Percentiles rank a stretch among this genome's conserved stretches.
phyloP scores from a whole-genome alignment of 2,797 vertebrate genomes.

The Mallotus villosus region DNA sequence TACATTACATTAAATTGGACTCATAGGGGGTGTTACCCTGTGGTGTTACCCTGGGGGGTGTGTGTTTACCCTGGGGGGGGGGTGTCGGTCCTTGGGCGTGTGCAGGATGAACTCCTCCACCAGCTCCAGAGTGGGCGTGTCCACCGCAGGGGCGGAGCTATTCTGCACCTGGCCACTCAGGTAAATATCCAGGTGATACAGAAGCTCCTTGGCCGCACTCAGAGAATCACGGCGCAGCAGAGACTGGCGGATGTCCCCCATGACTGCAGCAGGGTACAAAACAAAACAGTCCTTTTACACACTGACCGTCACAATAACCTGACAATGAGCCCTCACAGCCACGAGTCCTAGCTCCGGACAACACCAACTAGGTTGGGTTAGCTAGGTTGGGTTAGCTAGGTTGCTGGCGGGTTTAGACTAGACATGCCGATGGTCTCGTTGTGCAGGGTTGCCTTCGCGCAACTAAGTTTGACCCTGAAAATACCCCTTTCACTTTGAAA shows the following conservation, averaged over 20 bases:
- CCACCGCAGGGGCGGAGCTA: constrained; percentile 80
- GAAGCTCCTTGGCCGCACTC: constrained; percentile 92
- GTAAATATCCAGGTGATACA: constrained; percentile 96
- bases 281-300: too few species aligned
- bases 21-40: background rate
- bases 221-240: constrained; percentile 91
- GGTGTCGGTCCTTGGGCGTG: constrained; percentile 85
- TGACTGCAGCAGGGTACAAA: constrained; percentile 53
- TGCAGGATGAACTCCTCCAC: constrained; percentile 96
- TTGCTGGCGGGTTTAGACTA: too few species aligned
- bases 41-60: background rate
- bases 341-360: too few species aligned
- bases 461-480: too few species aligned
- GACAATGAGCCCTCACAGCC: too few species aligned
- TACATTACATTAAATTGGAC: too few species aligned
- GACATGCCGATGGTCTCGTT: too few species aligned
- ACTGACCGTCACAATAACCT: too few species aligned
- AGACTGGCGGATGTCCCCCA: constrained; percentile 94
- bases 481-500: background rate
- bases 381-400: too few species aligned
- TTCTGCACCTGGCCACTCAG: constrained; percentile 92
- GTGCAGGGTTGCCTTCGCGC: too few species aligned
- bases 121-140: constrained; percentile 88
- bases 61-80: constrained; percentile 71
- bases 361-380: too few species aligned